Percentiles rank a stretch among this genome's conserved stretches.
phyloP scores from a whole-genome alignment of 1,140 invertebrate genomes.

The Hycleus phaleratus region DNA sequence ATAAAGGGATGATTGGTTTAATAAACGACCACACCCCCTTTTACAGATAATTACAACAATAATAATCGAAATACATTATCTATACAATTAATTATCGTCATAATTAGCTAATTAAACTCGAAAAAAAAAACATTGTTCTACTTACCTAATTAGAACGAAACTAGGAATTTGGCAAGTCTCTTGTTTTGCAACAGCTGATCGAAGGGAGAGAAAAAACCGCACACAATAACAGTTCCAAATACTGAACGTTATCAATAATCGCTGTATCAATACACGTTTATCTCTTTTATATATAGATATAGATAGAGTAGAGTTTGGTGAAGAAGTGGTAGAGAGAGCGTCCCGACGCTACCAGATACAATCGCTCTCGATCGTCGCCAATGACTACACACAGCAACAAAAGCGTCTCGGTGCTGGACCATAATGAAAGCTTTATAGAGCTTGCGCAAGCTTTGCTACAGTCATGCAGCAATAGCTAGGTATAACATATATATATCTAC shows the following conservation, averaged over 20 bases:
- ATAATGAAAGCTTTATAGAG: conserved; percentile 14
- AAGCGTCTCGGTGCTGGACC: conserved; percentile 14
- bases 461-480: conserved; percentile 5
- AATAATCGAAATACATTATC: neutral
- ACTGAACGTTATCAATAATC: conserved; percentile 7
- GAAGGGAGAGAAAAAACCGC: neutral
- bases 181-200: conserved; percentile 1
- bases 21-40: neutral
- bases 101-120: too few relatives aligned
- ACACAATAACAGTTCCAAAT: neutral
- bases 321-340: neutral
- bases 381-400: conserved; percentile 8
- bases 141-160: conserved; percentile 1
- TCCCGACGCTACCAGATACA: conserved; percentile 7
- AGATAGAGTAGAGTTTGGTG: neutral
- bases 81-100: too few relatives aligned
- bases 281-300: too few relatives aligned
- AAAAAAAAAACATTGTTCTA: neutral
- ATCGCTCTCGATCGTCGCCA: conserved; percentile 7
- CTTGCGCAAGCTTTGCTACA: conserved; percentile 16
- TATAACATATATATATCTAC: conserved; percentile 2
- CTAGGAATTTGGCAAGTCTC: neutral
- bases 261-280: neutral
- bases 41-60: neutral
- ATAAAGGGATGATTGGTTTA: too few relatives aligned